These are phyloP conservation scores for Metopolophium dirhodum DNA, from an alignment of 1,140 invertebrate species.

Conservation along the genomic window DNA sequence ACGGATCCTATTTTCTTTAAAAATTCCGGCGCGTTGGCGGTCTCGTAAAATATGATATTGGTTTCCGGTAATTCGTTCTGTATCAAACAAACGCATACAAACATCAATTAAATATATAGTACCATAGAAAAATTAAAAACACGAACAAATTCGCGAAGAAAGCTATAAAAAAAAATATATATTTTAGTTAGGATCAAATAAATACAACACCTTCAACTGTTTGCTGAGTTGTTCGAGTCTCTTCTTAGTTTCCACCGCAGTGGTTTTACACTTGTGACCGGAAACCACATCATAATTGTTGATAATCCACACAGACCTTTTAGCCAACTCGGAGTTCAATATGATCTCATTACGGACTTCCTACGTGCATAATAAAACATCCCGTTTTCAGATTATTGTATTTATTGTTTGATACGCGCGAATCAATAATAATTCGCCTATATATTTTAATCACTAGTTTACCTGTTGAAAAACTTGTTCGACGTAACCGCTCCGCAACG, in stretches of 20 bases:
- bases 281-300: background rate
- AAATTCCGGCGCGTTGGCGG: conserved; percentile 69
- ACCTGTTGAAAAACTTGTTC: conserved; percentile 43
- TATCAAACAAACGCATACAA: conserved; percentile 56
- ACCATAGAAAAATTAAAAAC: background rate
- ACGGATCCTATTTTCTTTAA: conserved; percentile 66
- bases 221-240: conserved; percentile 40
- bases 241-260: conserved; percentile 18
- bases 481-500: background rate
- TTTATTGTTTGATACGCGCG: background rate
- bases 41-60: conserved; percentile 67
- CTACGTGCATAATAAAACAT: conserved; percentile 61
- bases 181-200: conserved; percentile 57
- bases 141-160: background rate
- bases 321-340: conserved; percentile 76
- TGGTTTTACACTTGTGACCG: conserved; percentile 17
- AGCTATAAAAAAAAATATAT: background rate
- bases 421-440: background rate
- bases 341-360: conserved; percentile 80
- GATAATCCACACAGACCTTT: conserved; percentile 76
- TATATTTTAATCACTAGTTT: background rate
- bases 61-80: conserved; percentile 70
- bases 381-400: background rate
- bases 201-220: conserved; percentile 44
- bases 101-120: background rate